These are phyloP conservation scores for Perognathus longimembris DNA, from an alignment of 2,113 vertebrate genomes.

Conservation along the genomic window DNA sequence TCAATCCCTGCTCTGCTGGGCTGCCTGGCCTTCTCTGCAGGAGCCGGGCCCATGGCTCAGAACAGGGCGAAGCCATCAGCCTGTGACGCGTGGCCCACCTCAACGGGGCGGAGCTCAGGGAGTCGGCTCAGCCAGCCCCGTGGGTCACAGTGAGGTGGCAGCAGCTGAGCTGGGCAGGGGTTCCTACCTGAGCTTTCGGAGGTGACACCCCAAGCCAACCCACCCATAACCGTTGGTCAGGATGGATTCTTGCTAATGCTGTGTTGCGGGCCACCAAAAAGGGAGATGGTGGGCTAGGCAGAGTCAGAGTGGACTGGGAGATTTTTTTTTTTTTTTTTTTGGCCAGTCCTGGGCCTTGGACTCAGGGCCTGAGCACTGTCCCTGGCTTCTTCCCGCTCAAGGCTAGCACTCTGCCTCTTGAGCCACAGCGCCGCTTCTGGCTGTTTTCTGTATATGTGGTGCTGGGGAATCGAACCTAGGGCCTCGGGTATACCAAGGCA, in stretches of 20 bases:
- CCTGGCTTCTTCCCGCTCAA: too few species aligned
- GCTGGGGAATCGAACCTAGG: too few species aligned
- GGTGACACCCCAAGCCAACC: background rate
- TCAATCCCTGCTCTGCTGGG: background rate
- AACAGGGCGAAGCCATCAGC: accelerated
- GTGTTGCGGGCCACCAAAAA: background rate
- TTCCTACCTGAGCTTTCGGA: background rate
- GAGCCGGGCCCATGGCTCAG: accelerated
- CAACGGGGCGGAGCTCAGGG: background rate
- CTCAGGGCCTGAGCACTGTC: too few species aligned
- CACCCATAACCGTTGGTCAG: background rate
- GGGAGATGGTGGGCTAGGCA: background rate
- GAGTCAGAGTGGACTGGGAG: background rate
- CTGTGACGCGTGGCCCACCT: accelerated
- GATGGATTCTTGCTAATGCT: background rate
- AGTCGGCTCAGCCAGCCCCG: accelerated
- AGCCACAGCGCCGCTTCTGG: too few species aligned
- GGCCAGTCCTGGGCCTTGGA: too few species aligned
- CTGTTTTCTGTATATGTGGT: too few species aligned
- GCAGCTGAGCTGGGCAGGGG: background rate
- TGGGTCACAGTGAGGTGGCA: background rate
- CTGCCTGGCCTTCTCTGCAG: background rate
- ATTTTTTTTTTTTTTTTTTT: too few species aligned
- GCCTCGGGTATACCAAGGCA: too few species aligned
- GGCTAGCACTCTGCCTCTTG: too few species aligned